A percentile compares a stretch with the other conserved stretches of the same genome.
These are phyloP conservation scores for Periophthalmus magnuspinnatus DNA, from an alignment of 2,797 vertebrate genomes.

Conservation along the genomic window DNA sequence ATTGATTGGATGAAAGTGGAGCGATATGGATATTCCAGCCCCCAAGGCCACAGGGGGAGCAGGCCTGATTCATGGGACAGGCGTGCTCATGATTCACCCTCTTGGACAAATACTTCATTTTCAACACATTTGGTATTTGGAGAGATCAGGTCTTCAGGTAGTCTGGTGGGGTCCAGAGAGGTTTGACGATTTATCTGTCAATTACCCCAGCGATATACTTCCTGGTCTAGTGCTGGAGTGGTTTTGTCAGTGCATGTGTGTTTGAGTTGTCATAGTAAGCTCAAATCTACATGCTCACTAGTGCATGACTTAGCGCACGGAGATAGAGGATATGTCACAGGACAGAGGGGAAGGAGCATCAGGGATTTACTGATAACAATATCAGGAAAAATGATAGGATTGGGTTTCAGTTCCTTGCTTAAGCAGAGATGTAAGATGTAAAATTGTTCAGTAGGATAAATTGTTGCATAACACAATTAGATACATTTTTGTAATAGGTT, in stretches of 20 bases:
- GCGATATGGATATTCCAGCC: conserved; percentile 72
- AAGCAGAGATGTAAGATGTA: too few species aligned
- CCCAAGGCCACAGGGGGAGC: conserved; percentile 68
- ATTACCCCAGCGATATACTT: conserved; percentile 52
- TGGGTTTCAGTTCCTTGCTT: too few species aligned
- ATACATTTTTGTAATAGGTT: too few species aligned
- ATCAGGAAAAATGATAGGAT: too few species aligned
- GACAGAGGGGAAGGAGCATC: not conserved
- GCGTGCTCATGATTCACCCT: conserved; percentile 67
- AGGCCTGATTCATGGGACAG: conserved; percentile 71
- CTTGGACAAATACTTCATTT: conserved; percentile 73
- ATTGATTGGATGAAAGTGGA: conserved; percentile 75
- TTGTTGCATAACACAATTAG: too few species aligned
- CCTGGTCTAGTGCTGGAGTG: conserved; percentile 18
- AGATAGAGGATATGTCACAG: not conserved
- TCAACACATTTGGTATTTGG: conserved; percentile 71
- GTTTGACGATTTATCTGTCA: conserved; percentile 62
- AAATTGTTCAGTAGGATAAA: too few species aligned
- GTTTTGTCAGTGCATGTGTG: conserved; percentile 9
- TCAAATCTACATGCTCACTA: not conserved
- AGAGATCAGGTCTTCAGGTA: conserved; percentile 70
- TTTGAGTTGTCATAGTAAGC: conserved; percentile 26
- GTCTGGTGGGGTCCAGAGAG: conserved; percentile 27
- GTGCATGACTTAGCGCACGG: not conserved
- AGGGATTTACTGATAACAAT: too few species aligned